Percentiles rank a stretch among this genome's conserved stretches.
Conservation (phyloP, 1,140 invertebrate species). For the Muscidifurax raptorellus region DNA sequence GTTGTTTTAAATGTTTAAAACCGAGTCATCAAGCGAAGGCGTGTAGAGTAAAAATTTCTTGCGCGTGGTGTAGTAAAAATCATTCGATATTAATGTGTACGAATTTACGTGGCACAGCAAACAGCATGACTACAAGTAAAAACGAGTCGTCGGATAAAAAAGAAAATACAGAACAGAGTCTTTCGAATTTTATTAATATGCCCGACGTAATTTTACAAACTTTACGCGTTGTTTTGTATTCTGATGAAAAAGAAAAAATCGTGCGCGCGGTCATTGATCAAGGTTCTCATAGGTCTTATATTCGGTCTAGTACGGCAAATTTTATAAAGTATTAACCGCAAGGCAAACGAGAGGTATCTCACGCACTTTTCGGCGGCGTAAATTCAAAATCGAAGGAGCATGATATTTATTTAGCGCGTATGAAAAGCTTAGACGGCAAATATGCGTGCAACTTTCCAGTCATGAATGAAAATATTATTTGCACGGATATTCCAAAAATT, state of each 20-base stretch:
- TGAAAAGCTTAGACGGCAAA: conserved; percentile 44
- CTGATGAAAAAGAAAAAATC: conserved; percentile 16
- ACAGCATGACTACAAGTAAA: not conserved
- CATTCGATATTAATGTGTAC: conserved; percentile 51
- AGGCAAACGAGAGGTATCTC: conserved; percentile 35
- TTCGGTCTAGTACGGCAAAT: conserved; percentile 8
- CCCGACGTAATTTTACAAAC: conserved; percentile 52
- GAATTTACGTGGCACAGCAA: not conserved
- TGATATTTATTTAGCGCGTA: conserved; percentile 40
- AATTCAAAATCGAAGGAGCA: conserved; percentile 37
- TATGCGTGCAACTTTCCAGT: conserved; percentile 51
- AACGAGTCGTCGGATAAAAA: not conserved
- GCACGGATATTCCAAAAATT: conserved; percentile 37
- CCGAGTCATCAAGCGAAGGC: conserved; percentile 23
- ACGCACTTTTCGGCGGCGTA: conserved; percentile 49
- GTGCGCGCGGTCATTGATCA: conserved; percentile 45
- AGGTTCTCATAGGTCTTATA: conserved; percentile 50
- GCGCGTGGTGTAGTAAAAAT: conserved; percentile 44
- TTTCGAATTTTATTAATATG: conserved; percentile 37
- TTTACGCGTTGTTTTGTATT: conserved; percentile 35
- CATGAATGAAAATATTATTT: conserved; percentile 47
- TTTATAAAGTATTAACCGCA: conserved; percentile 37
- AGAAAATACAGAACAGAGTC: conserved; percentile 12
- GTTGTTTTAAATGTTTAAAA: conserved; percentile 53
- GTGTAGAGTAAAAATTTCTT: conserved; percentile 47